Base-by-base conservation (phyloP, 2,797 vertebrate genomes). In the Tarsius wallacei region DNA sequence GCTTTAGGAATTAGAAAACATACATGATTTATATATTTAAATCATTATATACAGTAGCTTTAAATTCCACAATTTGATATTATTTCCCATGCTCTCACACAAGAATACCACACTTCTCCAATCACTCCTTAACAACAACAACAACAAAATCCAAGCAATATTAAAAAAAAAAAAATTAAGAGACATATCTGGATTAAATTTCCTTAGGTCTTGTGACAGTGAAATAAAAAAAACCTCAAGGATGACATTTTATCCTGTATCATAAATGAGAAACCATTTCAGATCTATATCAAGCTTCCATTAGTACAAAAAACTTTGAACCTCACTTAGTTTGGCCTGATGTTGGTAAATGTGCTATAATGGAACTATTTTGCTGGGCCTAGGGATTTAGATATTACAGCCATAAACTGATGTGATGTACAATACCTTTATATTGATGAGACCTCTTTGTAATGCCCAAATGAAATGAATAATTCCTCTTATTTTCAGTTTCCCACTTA, bases 401-500 rank as follows among this genome's bases (percentile, higher is more conserved):
- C 28, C 28, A 61, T 36, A 86, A 90, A 16, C 26, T 59, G 28
- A 57, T 49, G 68, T 73, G 61, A 73, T n/a, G 2, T 59, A 80
- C 5, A 66, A 21, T 36, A 70, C 68, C 55, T 87, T 81, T 36
- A 63, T 1, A 42, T 7, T 81, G 53, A 36, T 49, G 5, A 93
- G 26, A 68, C 16, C 1, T 86, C 51, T 91, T 70, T 76, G 31
- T 36, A 93, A 81, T 59, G 17, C 2, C 31, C 64, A 71, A 78
- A 71, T 71, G 7, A 96, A 93, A 94, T 70, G 33, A 42, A 42
- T 42, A 19, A 94, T 82, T 93, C n/a, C 31, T 74, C 21, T 93
- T 53, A 42, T 64, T 93, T 92, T 93, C 51, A 95, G 93, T 98
- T 98, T 97, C 97, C 96, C 81, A 95, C 83, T 97, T 97, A 97